These are phyloP conservation scores for Hyposoter dolosus DNA, from an alignment of 2,888 invertebrate species.

Conservation along the genomic window DNA sequence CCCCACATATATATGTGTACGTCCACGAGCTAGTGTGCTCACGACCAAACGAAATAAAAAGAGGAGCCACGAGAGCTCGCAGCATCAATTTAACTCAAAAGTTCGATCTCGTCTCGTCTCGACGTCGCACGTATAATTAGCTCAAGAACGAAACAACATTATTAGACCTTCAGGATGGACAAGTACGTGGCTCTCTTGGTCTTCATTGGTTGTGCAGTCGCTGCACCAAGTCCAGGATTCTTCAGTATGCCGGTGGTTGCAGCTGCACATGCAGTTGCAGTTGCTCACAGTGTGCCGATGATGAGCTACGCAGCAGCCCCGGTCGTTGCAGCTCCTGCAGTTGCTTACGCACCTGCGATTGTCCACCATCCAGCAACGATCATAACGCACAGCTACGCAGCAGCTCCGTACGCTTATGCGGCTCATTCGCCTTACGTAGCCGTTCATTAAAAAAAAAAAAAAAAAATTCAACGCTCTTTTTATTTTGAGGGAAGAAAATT, in stretches of 20 bases:
- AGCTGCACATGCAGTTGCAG: constrained; percentile 78
- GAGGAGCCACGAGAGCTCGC: constrained; percentile 46
- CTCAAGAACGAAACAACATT: constrained; percentile 11
- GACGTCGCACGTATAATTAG: not conserved
- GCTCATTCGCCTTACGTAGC: constrained; percentile 84
- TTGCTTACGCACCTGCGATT: constrained; percentile 74
- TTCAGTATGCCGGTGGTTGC: constrained; percentile 79
- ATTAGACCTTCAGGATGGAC: constrained; percentile 74
- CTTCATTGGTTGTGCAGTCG: constrained; percentile 82
- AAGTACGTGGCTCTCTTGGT: constrained; percentile 77
- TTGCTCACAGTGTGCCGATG: constrained; percentile 86
- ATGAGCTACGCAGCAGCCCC: constrained; percentile 88
- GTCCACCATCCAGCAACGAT: constrained; percentile 78
- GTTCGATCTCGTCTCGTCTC: constrained; percentile 44
- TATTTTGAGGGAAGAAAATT: not conserved
- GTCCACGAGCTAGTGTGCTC: constrained; percentile 68
- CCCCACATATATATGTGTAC: not conserved
- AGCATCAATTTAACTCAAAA: constrained; percentile 77
- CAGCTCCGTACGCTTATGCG: constrained; percentile 75
- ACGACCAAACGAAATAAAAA: constrained; percentile 75
- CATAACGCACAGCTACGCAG: constrained; percentile 73
- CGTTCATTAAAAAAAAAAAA: constrained; percentile 76
- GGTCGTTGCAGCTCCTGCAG: constrained; percentile 81
- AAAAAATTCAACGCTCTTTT: not conserved
- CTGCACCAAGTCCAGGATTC: constrained; percentile 81